These are phyloP conservation scores for Catalaphyllia jardinei DNA, from an alignment of 64 coral and sea anemone species.

Conservation along the genomic window DNA sequence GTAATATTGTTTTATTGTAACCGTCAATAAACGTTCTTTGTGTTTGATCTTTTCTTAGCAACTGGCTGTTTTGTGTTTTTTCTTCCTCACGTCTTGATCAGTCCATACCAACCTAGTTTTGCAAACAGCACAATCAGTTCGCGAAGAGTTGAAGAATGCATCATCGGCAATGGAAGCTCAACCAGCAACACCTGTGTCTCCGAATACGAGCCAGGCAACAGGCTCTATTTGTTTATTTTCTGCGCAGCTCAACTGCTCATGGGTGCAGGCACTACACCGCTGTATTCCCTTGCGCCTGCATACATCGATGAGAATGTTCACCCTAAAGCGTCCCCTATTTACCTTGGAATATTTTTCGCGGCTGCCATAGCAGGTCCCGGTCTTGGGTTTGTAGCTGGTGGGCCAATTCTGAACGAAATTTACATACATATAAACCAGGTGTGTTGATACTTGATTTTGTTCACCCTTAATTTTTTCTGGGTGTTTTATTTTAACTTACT, in stretches of 20 bases:
- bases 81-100: slow-evolving; percentile 31
- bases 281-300: slow-evolving; percentile 86
- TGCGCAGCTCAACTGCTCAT: slow-evolving; percentile 81
- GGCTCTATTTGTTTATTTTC: slow-evolving; percentile 75
- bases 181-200: background rate
- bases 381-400: slow-evolving; percentile 66
- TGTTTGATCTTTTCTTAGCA: background rate
- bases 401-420: slow-evolving; percentile 16
- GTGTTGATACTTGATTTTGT: too few species aligned
- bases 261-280: slow-evolving; percentile 77
- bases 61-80: background rate
- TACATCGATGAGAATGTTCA: slow-evolving; percentile 96
- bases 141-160: background rate
- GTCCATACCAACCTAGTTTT: background rate
- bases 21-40: background rate
- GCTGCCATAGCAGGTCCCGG: slow-evolving; percentile 77
- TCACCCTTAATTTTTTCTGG: too few species aligned
- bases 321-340: slow-evolving; percentile 76
- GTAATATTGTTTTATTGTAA: too few species aligned
- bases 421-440: slow-evolving; percentile 31
- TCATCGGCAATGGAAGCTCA: background rate
- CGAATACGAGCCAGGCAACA: slow-evolving; percentile 22
- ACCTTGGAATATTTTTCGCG: slow-evolving; percentile 65
- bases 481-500: too few species aligned
- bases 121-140: background rate